Evolutionary conservation across 2,797 vertebrate species (phyloP), one percentile per base, ranked within the genome.

Genomic region (Peromyscus aztecus): DNA sequence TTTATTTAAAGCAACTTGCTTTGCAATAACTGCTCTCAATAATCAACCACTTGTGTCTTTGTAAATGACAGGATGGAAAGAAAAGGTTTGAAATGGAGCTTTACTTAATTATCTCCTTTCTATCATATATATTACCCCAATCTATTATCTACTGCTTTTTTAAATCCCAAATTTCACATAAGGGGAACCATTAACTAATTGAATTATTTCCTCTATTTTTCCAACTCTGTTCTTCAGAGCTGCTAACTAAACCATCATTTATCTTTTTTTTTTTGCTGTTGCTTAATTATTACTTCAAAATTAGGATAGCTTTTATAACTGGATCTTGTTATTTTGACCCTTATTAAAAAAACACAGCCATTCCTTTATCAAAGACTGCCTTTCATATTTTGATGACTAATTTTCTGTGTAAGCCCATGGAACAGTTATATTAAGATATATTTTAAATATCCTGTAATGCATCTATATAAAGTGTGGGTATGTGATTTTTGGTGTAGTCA

Each of bases 221-320:
- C n/a, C 57, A 90, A 55, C 21, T 49, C 29, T 37, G 4, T 88
- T 67, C 27, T 80, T 96, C 80, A 90, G 34, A 91, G 31, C n/a
- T 95, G 31, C 31, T 93, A 91, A 94, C 87, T 46, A 40, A 77
- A 73, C 16, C 40, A 84, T 90, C 29, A 86, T 4, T 92, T 21
- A 55, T 90, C 91, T 88, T 94, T 65, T n/a, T 43, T 84, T 52
- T 52, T 52, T 52, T 52, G 49, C 12, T 52, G 49, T 52, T 52
- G 49, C 2, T 85, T 96, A 34, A 96, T 49, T 59, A 52, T 31
- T 89, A 57, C 91, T 80, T 97, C 49, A 97, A 92, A 96, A 91
- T 91, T 85, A 94, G 94, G 73, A 84, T 52, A 86, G 23, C 75
- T 94, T 6, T 90, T 92, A 83, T 91, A 91, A 49, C 4, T 90